Evolutionary conservation across 2,797 vertebrate species (phyloP).

Genomic region (Sphenodon punctatus): DNA sequence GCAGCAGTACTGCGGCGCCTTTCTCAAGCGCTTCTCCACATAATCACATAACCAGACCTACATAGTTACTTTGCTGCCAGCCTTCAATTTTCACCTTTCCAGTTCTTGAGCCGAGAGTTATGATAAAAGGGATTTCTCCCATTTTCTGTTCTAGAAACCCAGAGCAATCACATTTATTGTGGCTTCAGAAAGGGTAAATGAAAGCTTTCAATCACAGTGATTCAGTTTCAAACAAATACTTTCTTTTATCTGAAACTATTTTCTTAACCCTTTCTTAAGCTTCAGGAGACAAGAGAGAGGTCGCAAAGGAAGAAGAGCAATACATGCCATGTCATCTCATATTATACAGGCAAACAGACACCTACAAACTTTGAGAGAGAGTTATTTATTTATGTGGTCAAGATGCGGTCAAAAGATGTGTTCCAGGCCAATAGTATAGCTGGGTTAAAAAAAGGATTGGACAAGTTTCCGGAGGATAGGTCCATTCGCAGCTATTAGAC

Average conservation of each 20-base stretch:
- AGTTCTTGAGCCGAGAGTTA: background rate
- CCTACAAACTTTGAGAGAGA: background rate
- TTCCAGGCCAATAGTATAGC: too few species aligned
- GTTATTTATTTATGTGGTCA: background rate
- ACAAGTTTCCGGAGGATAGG: too few species aligned
- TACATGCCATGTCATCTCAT: too few species aligned
- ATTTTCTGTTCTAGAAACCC: background rate
- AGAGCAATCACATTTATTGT: background rate
- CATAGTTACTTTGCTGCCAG: background rate
- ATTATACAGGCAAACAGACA: background rate
- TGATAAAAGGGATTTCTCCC: background rate
- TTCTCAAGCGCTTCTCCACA: rapidly evolving
- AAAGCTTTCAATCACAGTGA: background rate
- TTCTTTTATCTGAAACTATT: background rate
- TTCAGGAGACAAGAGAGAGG: background rate
- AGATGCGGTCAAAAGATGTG: too few species aligned
- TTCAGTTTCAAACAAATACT: background rate
- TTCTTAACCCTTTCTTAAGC: background rate
- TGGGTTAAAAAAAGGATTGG: too few species aligned
- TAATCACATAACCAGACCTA: background rate
- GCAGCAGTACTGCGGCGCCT: background rate
- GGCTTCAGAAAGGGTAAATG: background rate
- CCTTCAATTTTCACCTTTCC: background rate
- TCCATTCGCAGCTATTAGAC: too few species aligned
- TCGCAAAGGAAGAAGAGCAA: background rate